Evolutionary conservation across 1,140 invertebrate species (phyloP).

Genomic region (Drosophila gunungcola): DNA sequence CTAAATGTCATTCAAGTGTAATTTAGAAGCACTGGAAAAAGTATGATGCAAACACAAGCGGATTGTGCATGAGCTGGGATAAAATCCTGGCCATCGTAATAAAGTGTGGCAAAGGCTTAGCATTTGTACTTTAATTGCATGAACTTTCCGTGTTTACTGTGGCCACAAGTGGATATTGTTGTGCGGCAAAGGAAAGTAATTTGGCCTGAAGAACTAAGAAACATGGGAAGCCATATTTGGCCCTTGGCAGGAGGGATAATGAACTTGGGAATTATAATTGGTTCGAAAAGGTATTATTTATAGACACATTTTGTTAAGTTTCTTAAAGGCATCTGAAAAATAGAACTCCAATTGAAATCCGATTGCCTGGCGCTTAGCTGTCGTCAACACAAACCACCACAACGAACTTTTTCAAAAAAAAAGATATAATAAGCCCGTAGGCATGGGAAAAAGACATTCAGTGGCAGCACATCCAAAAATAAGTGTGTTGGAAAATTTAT

Average conservation of each 20-base stretch:
- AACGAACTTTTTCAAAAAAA: neutral
- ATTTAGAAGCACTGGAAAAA: conserved; percentile 66
- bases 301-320: neutral
- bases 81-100: conserved; percentile 22
- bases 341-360: neutral
- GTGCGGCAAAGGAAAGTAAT: neutral
- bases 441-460: conserved; percentile 1
- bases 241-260: neutral
- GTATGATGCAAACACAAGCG: conserved; percentile 16
- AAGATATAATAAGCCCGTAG: conserved; percentile 12
- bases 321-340: neutral
- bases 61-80: neutral
- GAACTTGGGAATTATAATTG: neutral
- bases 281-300: neutral
- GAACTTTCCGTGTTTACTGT: neutral
- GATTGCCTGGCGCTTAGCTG: neutral
- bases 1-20: conserved; percentile 65
- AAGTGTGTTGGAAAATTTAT: conserved; percentile 82
- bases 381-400: neutral
- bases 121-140: neutral
- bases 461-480: conserved; percentile 39
- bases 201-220: neutral
- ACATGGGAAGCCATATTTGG: neutral
- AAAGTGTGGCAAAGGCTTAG: conserved; percentile 19
- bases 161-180: conserved; percentile 10